phyloP scores from a whole-genome alignment of 2,113 vertebrate species.

The Poecile atricapillus region DNA sequence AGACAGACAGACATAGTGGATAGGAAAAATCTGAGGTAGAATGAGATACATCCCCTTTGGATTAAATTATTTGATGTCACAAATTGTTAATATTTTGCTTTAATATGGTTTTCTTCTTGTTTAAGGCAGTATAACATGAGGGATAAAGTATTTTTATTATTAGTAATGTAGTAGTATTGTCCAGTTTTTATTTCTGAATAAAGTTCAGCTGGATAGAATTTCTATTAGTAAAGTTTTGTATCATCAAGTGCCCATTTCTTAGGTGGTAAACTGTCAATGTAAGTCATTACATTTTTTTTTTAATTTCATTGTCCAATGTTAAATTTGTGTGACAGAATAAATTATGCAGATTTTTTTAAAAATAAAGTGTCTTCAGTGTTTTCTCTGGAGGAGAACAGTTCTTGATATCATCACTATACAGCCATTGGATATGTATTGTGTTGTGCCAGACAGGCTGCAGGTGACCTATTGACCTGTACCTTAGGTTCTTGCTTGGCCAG shows the following conservation, averaged over 20 bases:
- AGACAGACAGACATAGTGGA: background rate
- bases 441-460: background rate
- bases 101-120: background rate
- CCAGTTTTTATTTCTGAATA: background rate
- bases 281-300: background rate
- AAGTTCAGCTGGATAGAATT: background rate
- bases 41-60: background rate
- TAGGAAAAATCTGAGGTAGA: background rate
- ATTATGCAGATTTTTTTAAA: background rate
- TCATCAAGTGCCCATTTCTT: background rate
- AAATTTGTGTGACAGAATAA: background rate
- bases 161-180: background rate
- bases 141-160: background rate
- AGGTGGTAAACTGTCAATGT: background rate
- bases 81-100: background rate
- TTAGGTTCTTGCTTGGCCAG: background rate
- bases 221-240: background rate
- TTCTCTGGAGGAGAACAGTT: background rate
- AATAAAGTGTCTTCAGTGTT: background rate
- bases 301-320: background rate
- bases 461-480: background rate
- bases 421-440: accelerated
- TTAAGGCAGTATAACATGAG: background rate
- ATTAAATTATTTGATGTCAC: background rate
- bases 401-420: background rate